Conservation (phyloP, 2,113 vertebrate genomes). For the Probosciger aterrimus region DNA sequence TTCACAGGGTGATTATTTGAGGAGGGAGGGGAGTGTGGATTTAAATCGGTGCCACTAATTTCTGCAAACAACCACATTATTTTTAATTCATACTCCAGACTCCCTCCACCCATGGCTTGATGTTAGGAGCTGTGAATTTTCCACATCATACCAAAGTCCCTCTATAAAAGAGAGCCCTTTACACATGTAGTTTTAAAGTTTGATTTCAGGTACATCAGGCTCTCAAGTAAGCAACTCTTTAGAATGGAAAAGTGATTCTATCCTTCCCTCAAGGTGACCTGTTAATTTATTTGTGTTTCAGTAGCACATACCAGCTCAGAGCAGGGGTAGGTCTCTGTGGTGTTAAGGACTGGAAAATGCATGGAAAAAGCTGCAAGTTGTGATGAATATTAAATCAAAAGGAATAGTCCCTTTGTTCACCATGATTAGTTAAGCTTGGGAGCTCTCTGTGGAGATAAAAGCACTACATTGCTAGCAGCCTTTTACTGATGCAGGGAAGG, state of each 20-base stretch:
- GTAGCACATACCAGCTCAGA: not conserved
- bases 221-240: not conserved
- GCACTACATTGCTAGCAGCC: fast-evolving
- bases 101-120: conserved; percentile 42
- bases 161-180: conserved; percentile 35
- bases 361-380: not conserved
- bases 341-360: not conserved
- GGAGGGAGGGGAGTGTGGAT: conserved; percentile 21
- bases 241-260: conserved; percentile 12
- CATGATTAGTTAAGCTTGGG: not conserved
- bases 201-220: not conserved
- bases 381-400: not conserved
- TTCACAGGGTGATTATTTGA: conserved; percentile 54
- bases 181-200: not conserved
- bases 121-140: conserved; percentile 53
- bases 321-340: not conserved
- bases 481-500: not conserved
- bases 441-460: not conserved
- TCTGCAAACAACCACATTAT: conserved; percentile 52
- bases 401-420: not conserved
- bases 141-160: not conserved
- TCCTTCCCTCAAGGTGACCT: not conserved
- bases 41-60: conserved; percentile 30
- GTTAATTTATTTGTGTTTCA: conserved; percentile 16
- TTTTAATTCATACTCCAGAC: conserved; percentile 58